Evolutionary conservation across 1,140 invertebrate genomes (phyloP).

Genomic region (Drosophila chauvacae): DNA sequence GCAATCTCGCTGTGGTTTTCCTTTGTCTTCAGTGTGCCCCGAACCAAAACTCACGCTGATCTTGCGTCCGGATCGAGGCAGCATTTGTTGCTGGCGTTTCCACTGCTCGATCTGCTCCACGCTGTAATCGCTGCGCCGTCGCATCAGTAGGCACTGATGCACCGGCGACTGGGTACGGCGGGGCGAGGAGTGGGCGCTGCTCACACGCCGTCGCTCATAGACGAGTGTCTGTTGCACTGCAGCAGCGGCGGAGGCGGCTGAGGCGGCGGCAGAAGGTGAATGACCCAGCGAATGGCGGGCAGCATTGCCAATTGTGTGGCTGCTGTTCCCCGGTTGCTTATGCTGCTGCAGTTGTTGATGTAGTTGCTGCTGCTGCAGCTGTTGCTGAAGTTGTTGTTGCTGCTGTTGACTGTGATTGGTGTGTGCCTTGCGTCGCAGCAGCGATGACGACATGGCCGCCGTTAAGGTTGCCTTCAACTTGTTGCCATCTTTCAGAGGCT

Average conservation of each 20-base stretch:
- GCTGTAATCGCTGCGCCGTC: slow-evolving; percentile 79
- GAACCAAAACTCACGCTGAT: slow-evolving; percentile 66
- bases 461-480: slow-evolving; percentile 69
- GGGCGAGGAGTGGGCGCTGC: slow-evolving; percentile 67
- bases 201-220: slow-evolving; percentile 64
- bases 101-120: slow-evolving; percentile 76
- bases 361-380: slow-evolving; percentile 28
- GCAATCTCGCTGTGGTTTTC: not conserved
- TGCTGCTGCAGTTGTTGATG: slow-evolving; percentile 58
- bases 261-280: slow-evolving; percentile 57
- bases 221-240: slow-evolving; percentile 67
- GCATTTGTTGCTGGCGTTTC: slow-evolving; percentile 68
- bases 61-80: slow-evolving; percentile 61
- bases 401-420: slow-evolving; percentile 53
- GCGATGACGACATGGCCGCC: slow-evolving; percentile 70
- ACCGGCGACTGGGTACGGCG: slow-evolving; percentile 66
- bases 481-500: slow-evolving; percentile 64
- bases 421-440: slow-evolving; percentile 67
- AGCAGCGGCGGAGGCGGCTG: slow-evolving; percentile 32
- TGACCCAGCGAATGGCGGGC: slow-evolving; percentile 62
- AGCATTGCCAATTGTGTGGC: slow-evolving; percentile 67
- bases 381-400: slow-evolving; percentile 25
- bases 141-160: slow-evolving; percentile 75
- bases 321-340: slow-evolving; percentile 18
- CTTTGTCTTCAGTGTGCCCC: not conserved